Percentiles rank a stretch among this genome's conserved stretches.
Conservation (phyloP, 2,888 invertebrate genomes). For the Polydrusus cervinus region DNA sequence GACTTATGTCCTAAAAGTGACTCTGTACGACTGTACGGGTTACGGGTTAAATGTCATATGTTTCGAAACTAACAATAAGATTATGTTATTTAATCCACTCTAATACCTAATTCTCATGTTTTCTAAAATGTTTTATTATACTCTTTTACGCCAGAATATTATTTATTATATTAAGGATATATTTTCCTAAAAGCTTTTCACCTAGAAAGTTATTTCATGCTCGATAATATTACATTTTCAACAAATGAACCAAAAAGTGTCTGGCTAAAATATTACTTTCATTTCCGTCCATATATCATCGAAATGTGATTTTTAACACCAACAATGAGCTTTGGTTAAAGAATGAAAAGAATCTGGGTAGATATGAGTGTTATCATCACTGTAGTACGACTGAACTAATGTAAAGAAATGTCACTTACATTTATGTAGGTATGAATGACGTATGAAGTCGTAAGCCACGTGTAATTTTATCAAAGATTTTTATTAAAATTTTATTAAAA, state of each 20-base stretch:
- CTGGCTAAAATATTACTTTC: conserved; percentile 33
- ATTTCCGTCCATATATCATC: conserved; percentile 32
- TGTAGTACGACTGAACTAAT: neutral
- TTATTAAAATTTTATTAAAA: too few relatives aligned
- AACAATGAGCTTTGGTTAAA: neutral
- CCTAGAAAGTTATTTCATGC: neutral
- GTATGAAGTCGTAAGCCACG: neutral
- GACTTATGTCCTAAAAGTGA: too few relatives aligned
- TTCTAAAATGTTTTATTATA: too few relatives aligned
- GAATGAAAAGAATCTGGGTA: conserved; percentile 9
- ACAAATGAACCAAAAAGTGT: conserved; percentile 13
- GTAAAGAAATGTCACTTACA: conserved; percentile 12
- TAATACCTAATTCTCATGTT: too few relatives aligned
- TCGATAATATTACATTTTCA: conserved; percentile 6
- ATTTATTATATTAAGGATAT: too few relatives aligned
- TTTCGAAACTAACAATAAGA: too few relatives aligned
- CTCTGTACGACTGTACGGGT: too few relatives aligned
- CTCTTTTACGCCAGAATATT: too few relatives aligned
- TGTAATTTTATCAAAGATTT: neutral
- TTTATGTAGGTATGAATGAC: neutral
- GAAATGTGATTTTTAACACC: conserved; percentile 8
- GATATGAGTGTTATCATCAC: conserved; percentile 5
- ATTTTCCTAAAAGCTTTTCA: neutral
- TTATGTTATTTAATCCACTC: too few relatives aligned
- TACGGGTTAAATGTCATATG: too few relatives aligned